These are phyloP conservation scores for Crioceris asparagi DNA, from an alignment of 2,888 invertebrate genomes.

Conservation along the genomic window DNA sequence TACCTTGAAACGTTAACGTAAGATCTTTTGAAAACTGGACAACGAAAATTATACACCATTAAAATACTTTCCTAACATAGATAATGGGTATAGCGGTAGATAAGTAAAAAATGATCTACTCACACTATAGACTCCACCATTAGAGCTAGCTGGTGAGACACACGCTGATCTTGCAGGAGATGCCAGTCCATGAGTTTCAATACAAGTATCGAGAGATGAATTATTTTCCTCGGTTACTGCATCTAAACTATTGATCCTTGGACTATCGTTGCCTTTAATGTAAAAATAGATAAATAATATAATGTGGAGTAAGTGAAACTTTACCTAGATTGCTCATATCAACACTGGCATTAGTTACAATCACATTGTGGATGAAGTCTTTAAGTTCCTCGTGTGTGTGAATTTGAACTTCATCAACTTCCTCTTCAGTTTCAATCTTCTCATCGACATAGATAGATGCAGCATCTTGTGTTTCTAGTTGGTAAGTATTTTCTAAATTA, in stretches of 20 bases:
- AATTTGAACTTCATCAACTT: conserved; percentile 3
- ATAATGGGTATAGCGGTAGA: too few relatives aligned
- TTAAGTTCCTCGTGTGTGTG: conserved; percentile 22
- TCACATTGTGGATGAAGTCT: conserved; percentile 48
- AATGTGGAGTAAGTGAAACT: conserved; percentile 19
- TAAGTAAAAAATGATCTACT: conserved; percentile 31
- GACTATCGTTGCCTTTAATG: conserved; percentile 39
- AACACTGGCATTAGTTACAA: conserved; percentile 61
- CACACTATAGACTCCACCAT: conserved; percentile 81
- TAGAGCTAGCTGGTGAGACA: conserved; percentile 81
- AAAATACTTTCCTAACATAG: too few relatives aligned
- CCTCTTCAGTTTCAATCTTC: conserved; percentile 1
- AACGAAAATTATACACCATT: too few relatives aligned
- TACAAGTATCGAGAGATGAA: conserved; percentile 34
- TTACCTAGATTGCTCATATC: conserved; percentile 40
- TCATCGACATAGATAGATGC: neutral
- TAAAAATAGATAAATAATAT: neutral
- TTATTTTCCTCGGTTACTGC: conserved; percentile 51
- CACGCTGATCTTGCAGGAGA: conserved; percentile 45
- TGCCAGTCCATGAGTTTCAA: conserved; percentile 36
- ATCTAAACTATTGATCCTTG: conserved; percentile 41
- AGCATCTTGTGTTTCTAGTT: too few relatives aligned
- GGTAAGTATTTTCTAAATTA: conserved; percentile 4
- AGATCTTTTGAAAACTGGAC: too few relatives aligned
- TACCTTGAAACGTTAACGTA: too few relatives aligned